A percentile compares a stretch with the other conserved stretches of the same genome.
These are phyloP conservation scores for Psilanteris sp. DNA, from an alignment of 1,140 invertebrate genomes.

Conservation along the genomic window DNA sequence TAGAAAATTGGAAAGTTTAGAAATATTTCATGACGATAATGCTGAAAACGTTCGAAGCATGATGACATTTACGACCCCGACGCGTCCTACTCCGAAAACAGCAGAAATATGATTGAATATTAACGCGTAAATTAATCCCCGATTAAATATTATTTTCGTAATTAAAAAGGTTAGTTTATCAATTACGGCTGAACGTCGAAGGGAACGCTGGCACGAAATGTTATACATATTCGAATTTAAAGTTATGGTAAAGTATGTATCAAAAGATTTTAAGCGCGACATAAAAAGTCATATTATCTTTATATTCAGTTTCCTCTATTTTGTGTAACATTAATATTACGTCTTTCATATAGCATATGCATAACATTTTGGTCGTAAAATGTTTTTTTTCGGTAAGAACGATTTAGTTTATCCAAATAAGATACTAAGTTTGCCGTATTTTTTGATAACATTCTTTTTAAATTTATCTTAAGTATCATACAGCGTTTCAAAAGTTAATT, in stretches of 20 bases:
- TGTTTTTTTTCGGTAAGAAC: constrained; percentile 27
- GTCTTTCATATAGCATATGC: constrained; percentile 26
- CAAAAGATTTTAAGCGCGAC: constrained; percentile 30
- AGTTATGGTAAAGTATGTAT: constrained; percentile 41
- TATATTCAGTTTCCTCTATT: constrained; percentile 55
- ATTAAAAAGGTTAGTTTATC: too few species aligned
- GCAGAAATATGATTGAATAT: too few species aligned
- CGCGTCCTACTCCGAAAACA: too few species aligned
- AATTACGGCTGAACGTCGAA: too few species aligned
- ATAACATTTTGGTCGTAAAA: constrained; percentile 48
- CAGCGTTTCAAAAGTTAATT: constrained; percentile 32
- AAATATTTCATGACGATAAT: constrained; percentile 23
- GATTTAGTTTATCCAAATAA: constrained; percentile 28
- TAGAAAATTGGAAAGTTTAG: constrained; percentile 11
- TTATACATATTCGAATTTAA: constrained; percentile 23
- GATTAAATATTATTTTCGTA: too few species aligned
- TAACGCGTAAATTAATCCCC: too few species aligned
- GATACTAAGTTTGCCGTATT: constrained; percentile 29
- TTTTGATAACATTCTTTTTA: constrained; percentile 46
- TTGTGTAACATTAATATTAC: constrained; percentile 50
- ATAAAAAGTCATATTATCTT: constrained; percentile 58
- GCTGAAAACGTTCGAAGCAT: constrained; percentile 33
- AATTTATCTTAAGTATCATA: constrained; percentile 49
- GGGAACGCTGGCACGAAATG: constrained; percentile 1
- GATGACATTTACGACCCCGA: constrained; percentile 19